These are phyloP conservation scores for Atta colombica DNA, from an alignment of 1,140 invertebrate species.

Conservation along the genomic window DNA sequence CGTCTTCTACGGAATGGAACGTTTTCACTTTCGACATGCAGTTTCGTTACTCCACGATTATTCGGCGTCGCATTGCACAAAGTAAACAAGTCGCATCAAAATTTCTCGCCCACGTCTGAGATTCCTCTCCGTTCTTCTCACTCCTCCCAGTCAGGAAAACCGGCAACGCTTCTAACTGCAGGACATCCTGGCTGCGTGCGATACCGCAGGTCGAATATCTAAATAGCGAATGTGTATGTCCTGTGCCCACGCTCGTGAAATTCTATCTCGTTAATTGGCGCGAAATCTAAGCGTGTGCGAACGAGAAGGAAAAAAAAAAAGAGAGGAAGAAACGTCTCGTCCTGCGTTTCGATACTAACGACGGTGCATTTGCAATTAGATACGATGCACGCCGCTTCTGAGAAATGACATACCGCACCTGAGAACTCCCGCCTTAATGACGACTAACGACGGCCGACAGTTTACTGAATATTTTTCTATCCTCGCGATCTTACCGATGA, in stretches of 20 bases:
- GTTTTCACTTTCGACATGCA: background rate
- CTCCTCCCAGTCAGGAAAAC: background rate
- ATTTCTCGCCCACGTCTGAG: conserved; percentile 38
- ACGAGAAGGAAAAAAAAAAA: too few species aligned
- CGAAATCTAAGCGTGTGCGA: conserved; percentile 6
- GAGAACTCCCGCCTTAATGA: conserved; percentile 19
- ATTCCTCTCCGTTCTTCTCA: background rate
- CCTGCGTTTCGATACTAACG: conserved; percentile 14
- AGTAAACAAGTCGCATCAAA: conserved; percentile 17
- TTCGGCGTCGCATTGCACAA: background rate
- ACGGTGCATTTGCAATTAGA: conserved; percentile 13
- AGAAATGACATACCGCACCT: conserved; percentile 5
- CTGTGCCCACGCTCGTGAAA: conserved; percentile 56
- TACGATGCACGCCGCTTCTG: conserved; percentile 10
- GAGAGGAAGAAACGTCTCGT: conserved; percentile 14
- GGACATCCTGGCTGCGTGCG: conserved; percentile 56
- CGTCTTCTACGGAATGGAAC: background rate
- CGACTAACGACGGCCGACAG: background rate
- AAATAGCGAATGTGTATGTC: conserved; percentile 58
- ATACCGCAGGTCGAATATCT: conserved; percentile 60
- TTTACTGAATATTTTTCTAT: background rate
- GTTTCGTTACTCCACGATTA: conserved; percentile 15
- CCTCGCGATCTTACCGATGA: background rate
- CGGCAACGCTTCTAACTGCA: conserved; percentile 24
- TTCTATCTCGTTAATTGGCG: conserved; percentile 53